These are phyloP conservation scores for Coelogynopora nodosa DNA, from an alignment of 2,888 invertebrate genomes.

Conservation along the genomic window DNA sequence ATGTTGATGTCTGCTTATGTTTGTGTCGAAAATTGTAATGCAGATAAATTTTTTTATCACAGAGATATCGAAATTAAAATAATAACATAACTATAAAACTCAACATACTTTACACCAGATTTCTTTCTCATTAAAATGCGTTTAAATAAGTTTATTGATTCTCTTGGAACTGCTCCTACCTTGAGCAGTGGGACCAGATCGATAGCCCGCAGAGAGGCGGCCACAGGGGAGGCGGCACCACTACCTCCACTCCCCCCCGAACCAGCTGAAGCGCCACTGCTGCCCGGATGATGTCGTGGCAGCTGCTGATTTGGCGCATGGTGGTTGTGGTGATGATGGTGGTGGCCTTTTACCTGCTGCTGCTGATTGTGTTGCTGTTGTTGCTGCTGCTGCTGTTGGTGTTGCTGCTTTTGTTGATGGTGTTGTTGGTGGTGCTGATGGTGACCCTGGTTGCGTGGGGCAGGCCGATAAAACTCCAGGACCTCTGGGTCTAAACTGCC, in stretches of 20 bases:
- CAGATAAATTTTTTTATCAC: no score
- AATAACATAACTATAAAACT: no score
- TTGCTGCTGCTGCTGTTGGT: slow-evolving; percentile 24
- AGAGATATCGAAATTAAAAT: no score
- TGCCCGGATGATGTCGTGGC: slow-evolving; percentile 1
- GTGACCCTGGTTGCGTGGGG: background rate
- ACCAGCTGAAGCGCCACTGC: background rate
- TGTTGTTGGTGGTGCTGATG: slow-evolving; percentile 16
- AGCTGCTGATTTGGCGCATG: slow-evolving; percentile 5
- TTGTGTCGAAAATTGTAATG: no score
- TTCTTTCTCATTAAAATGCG: no score
- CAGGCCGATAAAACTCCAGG: slow-evolving; percentile 36
- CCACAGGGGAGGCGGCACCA: background rate
- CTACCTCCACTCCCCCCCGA: background rate
- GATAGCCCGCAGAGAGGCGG: background rate
- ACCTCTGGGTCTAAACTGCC: slow-evolving; percentile 40
- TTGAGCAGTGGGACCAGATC: background rate
- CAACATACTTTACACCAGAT: no score
- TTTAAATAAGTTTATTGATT: no score
- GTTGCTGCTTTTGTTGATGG: background rate
- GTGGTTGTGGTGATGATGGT: background rate
- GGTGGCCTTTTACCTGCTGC: background rate
- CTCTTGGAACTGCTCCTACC: no score
- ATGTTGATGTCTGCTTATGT: no score
- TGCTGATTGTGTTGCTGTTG: slow-evolving; percentile 29